Evolutionary conservation across 53 echinoderm and acorn worm genomes (phyloP), one percentile per base, ranked within the genome.

Genomic region (Temnopleurus reevesii): DNA sequence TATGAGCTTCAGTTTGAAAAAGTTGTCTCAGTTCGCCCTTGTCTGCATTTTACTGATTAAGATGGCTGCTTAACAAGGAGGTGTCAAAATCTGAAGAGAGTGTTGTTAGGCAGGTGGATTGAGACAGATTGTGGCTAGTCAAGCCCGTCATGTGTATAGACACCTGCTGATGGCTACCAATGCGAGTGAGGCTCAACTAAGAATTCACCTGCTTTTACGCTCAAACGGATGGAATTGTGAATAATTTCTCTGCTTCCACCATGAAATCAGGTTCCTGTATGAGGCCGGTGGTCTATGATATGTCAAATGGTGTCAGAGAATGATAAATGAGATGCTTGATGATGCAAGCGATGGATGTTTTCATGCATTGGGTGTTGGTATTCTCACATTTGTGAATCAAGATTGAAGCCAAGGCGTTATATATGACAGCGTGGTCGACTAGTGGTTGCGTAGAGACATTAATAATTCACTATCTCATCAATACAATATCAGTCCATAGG

Each of bases 61-160:
- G 21, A 71, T 13, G 4, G 33, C 23, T 33, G 5, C n/a, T n/a
- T n/a, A 34, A 19, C 28, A 79, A 79, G 28, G 29, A 27, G 79
- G 10, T 29, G 79, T 46, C 41, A 29, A 45, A 24, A 76, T 43
- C 19, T 45, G 13, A 17, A 63, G 56, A 34, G 34, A 34, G 30
- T 23, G 71, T 71, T 71, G 71, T 41, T 71, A 71, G 30, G 79
- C 79, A 79, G 79, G 79, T 79, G 79, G 23, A 13, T 65, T 65
- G 5, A 36, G 35, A 65, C 65, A 65, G 71, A 41, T 71, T 71
- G 21, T 9, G 41, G 36, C n/a, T 41, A 71, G 71, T n/a, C 38
- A 21, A 58, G n/a, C 12, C 41, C 63, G 15, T 41, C 41, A 15
- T 56, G 56, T 36, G 15, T 49, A 15, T 15, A 64, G 10, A 12